Evolutionary conservation across 2,797 vertebrate genomes (phyloP).

Genomic region (Phrynocephalus forsythii): DNA sequence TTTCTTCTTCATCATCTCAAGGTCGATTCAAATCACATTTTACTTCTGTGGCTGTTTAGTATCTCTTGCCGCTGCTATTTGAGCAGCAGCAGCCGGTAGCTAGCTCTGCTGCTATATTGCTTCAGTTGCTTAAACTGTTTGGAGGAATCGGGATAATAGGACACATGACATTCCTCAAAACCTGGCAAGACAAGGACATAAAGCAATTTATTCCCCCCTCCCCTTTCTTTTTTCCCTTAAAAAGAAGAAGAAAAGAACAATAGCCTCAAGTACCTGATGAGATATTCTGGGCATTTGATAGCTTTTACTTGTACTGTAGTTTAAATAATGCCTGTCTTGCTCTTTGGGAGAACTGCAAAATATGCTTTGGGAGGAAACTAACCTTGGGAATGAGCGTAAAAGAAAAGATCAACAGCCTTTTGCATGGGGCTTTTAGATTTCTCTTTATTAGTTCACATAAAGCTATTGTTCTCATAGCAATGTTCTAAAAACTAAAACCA

Average conservation of each 20-base stretch:
- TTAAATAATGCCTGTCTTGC: constrained; percentile 67
- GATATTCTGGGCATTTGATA: constrained; percentile 74
- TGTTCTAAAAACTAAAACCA: neutral
- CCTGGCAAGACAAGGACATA: constrained; percentile 73
- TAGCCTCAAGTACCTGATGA: constrained; percentile 69
- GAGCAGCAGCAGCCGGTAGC: constrained; percentile 47
- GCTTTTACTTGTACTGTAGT: constrained; percentile 71
- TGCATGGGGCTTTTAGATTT: constrained; percentile 15
- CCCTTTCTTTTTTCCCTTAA: too few relatives aligned
- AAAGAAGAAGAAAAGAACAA: constrained; percentile 66
- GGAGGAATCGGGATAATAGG: constrained; percentile 42
- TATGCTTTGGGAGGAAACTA: constrained; percentile 55
- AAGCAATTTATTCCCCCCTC: constrained; percentile 67
- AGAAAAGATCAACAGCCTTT: constrained; percentile 45
- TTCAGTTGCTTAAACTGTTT: constrained; percentile 76
- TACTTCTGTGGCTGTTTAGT: constrained; percentile 82
- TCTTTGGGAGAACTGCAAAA: constrained; percentile 50
- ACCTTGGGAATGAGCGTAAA: constrained; percentile 33
- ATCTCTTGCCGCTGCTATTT: constrained; percentile 72
- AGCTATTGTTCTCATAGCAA: neutral
- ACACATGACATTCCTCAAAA: constrained; percentile 72
- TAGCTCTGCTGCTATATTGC: constrained; percentile 63
- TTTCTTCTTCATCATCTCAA: constrained; percentile 78
- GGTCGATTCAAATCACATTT: constrained; percentile 88
- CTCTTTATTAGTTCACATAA: neutral